Evolutionary conservation across 1,140 invertebrate species (phyloP).

Genomic region (Listronotus bonariensis): DNA sequence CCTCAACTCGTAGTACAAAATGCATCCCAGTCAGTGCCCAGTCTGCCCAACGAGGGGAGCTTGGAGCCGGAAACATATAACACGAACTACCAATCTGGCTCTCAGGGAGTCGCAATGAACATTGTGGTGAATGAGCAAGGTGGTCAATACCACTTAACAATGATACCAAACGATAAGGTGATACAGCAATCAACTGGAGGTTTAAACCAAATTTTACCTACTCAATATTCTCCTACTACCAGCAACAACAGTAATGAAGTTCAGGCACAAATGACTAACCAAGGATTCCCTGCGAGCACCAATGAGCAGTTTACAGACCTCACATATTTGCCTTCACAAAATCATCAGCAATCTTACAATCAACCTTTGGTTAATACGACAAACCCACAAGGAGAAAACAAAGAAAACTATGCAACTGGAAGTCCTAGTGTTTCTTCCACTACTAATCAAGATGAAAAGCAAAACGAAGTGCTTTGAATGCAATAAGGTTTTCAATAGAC

Average conservation of each 20-base stretch:
- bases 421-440: slow-evolving; percentile 45
- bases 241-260: slow-evolving; percentile 38
- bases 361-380: slow-evolving; percentile 27
- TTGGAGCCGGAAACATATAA: slow-evolving; percentile 62
- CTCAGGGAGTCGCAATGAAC: slow-evolving; percentile 31
- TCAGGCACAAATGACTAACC: slow-evolving; percentile 4
- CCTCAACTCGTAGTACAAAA: slow-evolving; percentile 42
- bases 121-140: slow-evolving; percentile 8
- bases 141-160: slow-evolving; percentile 33
- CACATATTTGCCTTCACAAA: not conserved
- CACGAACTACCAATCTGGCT: slow-evolving; percentile 21
- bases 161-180: slow-evolving; percentile 23
- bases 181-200: slow-evolving; percentile 15
- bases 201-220: not conserved
- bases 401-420: slow-evolving; percentile 41
- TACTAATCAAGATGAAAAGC: slow-evolving; percentile 34
- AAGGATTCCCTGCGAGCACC: not conserved
- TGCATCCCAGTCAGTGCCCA: slow-evolving; percentile 61
- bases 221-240: slow-evolving; percentile 19
- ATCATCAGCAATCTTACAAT: not conserved
- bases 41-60: slow-evolving; percentile 77
- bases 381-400: slow-evolving; percentile 27
- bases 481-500: slow-evolving; percentile 82
- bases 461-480: slow-evolving; percentile 79
- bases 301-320: not conserved